These are phyloP conservation scores for Phacellophora camtschatica DNA, from an alignment of 30 jellyfish, hydroid and myxozoan genomes.

Conservation along the genomic window DNA sequence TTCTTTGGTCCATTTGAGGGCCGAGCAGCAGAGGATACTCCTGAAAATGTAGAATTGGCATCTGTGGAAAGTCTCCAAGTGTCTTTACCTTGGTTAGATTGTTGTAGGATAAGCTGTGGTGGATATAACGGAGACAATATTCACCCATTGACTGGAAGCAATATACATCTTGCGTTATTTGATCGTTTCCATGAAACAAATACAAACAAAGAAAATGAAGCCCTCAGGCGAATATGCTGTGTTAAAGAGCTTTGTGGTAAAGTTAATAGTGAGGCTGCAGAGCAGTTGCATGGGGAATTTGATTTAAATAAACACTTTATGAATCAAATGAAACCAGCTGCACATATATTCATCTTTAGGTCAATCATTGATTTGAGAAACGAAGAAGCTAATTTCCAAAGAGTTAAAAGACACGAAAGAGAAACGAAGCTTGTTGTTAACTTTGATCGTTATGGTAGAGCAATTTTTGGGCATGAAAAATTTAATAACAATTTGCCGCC, in stretches of 20 bases:
- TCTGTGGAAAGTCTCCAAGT: neutral
- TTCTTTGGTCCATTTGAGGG: conserved; percentile 51
- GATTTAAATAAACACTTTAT: conserved; percentile 12
- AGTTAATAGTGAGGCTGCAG: conserved; percentile 56
- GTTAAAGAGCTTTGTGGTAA: conserved; percentile 39
- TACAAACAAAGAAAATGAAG: conserved; percentile 27
- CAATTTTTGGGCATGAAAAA: no score
- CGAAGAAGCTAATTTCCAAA: conserved; percentile 3
- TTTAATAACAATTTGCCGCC: no score
- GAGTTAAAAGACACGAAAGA: neutral
- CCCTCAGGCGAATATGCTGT: conserved; percentile 26
- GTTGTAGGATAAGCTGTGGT: neutral
- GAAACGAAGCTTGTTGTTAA: neutral
- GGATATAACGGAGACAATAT: neutral
- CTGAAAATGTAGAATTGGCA: conserved; percentile 22
- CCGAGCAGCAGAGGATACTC: conserved; percentile 27
- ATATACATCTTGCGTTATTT: conserved; percentile 25
- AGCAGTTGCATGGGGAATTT: conserved; percentile 39
- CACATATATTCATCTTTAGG: conserved; percentile 19
- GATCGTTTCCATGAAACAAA: conserved; percentile 47
- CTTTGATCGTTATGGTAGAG: conserved; percentile 11
- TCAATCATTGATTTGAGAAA: conserved; percentile 27
- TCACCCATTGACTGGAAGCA: conserved; percentile 56
- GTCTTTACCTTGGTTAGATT: conserved; percentile 47
- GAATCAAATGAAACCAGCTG: conserved; percentile 28